phyloP scores from a whole-genome alignment of 2,797 vertebrate species.

The Aphelocoma californica region DNA sequence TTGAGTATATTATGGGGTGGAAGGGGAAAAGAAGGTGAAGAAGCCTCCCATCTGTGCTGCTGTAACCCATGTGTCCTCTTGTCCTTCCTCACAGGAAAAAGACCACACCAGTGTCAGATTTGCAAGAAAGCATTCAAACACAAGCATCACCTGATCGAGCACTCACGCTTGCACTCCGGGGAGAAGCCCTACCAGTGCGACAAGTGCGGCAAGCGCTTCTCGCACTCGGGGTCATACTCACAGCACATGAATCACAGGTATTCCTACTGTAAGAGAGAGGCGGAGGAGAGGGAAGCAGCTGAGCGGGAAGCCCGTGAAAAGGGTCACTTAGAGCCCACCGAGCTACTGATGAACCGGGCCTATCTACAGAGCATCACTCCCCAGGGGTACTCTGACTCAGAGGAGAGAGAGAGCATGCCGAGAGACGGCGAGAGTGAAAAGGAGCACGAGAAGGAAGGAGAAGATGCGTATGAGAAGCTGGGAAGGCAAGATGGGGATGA shows the following conservation, averaged over 20 bases:
- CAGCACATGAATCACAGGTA: slow-evolving; percentile 99
- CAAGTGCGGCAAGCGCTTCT: slow-evolving; percentile 98
- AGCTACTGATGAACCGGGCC: slow-evolving; percentile 97
- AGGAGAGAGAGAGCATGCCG: slow-evolving; percentile 88
- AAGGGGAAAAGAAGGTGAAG: not conserved
- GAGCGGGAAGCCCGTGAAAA: slow-evolving; percentile 93
- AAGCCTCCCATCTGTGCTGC: not conserved
- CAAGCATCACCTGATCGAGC: slow-evolving; percentile 99
- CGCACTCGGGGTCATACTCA: slow-evolving; percentile 97
- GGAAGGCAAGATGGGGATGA: slow-evolving; percentile 86
- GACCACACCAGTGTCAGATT: slow-evolving; percentile 98
- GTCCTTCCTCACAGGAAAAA: slow-evolving; percentile 87
- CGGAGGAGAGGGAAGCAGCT: slow-evolving; percentile 94
- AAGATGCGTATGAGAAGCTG: slow-evolving; percentile 90
- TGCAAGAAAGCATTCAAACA: slow-evolving; percentile 99
- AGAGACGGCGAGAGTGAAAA: slow-evolving; percentile 86
- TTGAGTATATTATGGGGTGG: not conserved
- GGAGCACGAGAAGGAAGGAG: slow-evolving; percentile 92
- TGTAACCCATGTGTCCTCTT: slow-evolving; percentile 61
- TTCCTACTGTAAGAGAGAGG: slow-evolving; percentile 98
- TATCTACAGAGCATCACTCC: slow-evolving; percentile 96
- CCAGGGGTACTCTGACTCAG: slow-evolving; percentile 93
- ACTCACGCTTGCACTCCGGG: slow-evolving; percentile 96
- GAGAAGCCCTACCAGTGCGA: slow-evolving; percentile 99
- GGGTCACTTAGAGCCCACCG: slow-evolving; percentile 91